A percentile compares a stretch with the other conserved stretches of the same genome.
These are phyloP conservation scores for Troides aeacus DNA, from an alignment of 2,888 invertebrate genomes.

Conservation along the genomic window DNA sequence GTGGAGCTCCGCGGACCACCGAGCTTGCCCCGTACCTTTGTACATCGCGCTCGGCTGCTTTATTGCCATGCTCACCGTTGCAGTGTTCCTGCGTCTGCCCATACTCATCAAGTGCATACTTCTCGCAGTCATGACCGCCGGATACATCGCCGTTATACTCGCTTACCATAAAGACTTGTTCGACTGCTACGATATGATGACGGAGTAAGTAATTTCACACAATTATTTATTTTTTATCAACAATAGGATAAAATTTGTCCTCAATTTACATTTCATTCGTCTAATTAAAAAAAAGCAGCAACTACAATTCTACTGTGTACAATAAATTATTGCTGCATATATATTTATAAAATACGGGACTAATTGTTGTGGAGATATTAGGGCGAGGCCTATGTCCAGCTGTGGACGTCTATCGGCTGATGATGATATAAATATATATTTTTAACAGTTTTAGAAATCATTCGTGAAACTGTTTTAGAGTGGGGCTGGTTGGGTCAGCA, in stretches of 20 bases:
- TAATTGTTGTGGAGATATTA: too few species aligned
- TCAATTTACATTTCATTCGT: too few species aligned
- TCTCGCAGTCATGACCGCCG: constrained; percentile 87
- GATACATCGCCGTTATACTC: constrained; percentile 89
- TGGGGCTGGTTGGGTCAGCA: constrained; percentile 84
- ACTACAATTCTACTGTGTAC: too few species aligned
- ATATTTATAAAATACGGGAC: too few species aligned
- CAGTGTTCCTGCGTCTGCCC: constrained; percentile 90
- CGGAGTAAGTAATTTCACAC: constrained; percentile 81
- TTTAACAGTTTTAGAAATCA: neutral
- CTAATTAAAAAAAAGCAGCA: too few species aligned
- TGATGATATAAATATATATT: neutral
- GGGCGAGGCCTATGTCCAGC: too few species aligned
- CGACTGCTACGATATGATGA: constrained; percentile 88
- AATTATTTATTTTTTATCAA: too few species aligned
- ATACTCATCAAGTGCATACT: constrained; percentile 90
- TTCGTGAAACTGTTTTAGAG: constrained; percentile 38
- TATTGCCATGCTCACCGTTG: constrained; percentile 90
- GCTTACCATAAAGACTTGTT: constrained; percentile 90
- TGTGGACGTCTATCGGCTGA: too few species aligned
- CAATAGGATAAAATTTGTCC: too few species aligned
- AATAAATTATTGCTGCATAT: too few species aligned
- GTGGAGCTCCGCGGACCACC: constrained; percentile 82
- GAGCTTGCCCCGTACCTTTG: constrained; percentile 91
- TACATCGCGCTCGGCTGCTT: constrained; percentile 93